Conservation (phyloP, 2,797 vertebrate species). For the Echeneis naucrates region DNA sequence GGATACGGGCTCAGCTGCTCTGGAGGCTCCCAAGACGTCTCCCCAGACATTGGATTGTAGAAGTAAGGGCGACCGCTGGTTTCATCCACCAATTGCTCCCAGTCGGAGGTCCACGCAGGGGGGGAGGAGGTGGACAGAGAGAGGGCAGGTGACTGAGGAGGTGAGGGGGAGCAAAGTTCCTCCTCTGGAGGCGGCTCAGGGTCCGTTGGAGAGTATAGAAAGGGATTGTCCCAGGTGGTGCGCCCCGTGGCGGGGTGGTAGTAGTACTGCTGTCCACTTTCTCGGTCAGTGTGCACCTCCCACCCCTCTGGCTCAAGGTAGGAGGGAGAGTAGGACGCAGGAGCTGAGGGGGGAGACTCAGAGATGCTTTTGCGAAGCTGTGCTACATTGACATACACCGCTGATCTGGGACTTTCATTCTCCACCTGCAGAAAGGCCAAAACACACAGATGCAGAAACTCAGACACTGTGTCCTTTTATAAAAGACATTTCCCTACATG, state of each 20-base stretch:
- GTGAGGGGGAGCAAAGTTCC: constrained; percentile 58
- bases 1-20: constrained; percentile 70
- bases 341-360: constrained; percentile 15
- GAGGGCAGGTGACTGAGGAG: constrained; percentile 67
- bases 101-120: constrained; percentile 78
- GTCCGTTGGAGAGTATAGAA: constrained; percentile 68
- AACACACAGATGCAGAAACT: neutral
- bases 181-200: constrained; percentile 28
- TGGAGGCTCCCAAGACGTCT: constrained; percentile 93
- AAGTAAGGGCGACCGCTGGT: constrained; percentile 89
- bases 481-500: neutral
- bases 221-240: constrained; percentile 94
- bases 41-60: constrained; percentile 91
- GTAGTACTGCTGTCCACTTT: constrained; percentile 91
- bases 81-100: constrained; percentile 91
- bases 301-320: constrained; percentile 80
- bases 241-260: constrained; percentile 89
- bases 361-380: constrained; percentile 78
- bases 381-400: constrained; percentile 91
- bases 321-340: constrained; percentile 58
- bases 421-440: constrained; percentile 63
- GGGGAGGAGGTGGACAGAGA: constrained; percentile 71
- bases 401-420: constrained; percentile 66
- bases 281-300: constrained; percentile 91
- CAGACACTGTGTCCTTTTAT: neutral